phyloP scores from a whole-genome alignment of 2,888 invertebrate species.

The Synanthedon vespiformis region DNA sequence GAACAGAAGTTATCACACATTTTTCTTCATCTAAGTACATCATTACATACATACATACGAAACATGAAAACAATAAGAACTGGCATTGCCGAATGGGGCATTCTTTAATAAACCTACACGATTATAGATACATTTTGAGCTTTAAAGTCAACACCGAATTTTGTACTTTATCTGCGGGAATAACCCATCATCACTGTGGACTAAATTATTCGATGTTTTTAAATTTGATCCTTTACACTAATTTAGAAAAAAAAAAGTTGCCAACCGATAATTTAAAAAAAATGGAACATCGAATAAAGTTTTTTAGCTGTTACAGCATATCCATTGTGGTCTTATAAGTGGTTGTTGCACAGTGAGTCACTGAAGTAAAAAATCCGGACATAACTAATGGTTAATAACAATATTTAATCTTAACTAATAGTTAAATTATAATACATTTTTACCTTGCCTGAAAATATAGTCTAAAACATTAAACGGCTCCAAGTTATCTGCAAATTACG shows the following conservation, averaged over 20 bases:
- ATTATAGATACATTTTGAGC: conserved; percentile 57
- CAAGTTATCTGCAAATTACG: conserved; percentile 64
- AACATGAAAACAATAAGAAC: conserved; percentile 47
- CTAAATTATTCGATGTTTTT: conserved; percentile 67
- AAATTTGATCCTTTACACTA: conserved; percentile 59
- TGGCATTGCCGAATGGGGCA: conserved; percentile 51
- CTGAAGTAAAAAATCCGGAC: conserved; percentile 61
- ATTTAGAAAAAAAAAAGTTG: conserved; percentile 54
- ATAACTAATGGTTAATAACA: conserved; percentile 17
- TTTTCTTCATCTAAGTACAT: conserved; percentile 30
- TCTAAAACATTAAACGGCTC: conserved; percentile 56
- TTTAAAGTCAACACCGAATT: conserved; percentile 66
- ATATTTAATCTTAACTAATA: not conserved
- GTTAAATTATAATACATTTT: conserved; percentile 3
- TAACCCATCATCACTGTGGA: conserved; percentile 64
- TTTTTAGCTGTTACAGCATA: conserved; percentile 43
- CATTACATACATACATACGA: conserved; percentile 25
- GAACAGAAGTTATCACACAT: conserved; percentile 47
- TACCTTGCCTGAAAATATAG: conserved; percentile 43
- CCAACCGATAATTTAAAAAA: conserved; percentile 60
- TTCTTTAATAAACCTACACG: conserved; percentile 55
- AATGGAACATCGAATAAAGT: conserved; percentile 32
- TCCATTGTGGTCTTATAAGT: conserved; percentile 63
- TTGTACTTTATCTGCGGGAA: conserved; percentile 65
- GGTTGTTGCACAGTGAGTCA: conserved; percentile 56